Percentiles rank a stretch among this genome's conserved stretches.
phyloP scores from a whole-genome alignment of 2,113 vertebrate species.

The Lepisosteus oculatus region DNA sequence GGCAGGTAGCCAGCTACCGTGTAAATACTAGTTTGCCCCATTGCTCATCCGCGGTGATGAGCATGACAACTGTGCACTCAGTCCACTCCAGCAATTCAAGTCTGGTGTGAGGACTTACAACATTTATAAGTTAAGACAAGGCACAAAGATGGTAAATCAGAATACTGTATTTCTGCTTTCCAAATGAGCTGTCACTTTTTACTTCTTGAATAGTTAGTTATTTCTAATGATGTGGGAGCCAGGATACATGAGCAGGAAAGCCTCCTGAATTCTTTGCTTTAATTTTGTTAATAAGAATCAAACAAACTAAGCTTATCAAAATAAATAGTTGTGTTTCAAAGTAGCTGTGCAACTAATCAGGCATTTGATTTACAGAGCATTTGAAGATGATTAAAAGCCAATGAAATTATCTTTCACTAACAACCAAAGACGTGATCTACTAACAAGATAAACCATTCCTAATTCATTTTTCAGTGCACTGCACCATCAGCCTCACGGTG shows the following conservation, averaged over 20 bases:
- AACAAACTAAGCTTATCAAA: not conserved
- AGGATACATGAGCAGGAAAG: not conserved
- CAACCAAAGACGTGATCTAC: not conserved
- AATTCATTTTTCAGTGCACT: not conserved
- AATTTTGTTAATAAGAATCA: not conserved
- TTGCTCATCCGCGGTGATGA: no score
- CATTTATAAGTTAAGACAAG: no score
- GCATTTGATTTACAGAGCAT: constrained; percentile 1
- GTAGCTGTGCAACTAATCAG: not conserved
- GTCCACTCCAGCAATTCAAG: no score
- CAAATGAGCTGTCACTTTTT: not conserved
- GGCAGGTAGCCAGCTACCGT: no score
- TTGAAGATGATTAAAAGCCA: constrained; percentile 10
- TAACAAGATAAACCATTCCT: constrained; percentile 2
- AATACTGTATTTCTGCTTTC: no score
- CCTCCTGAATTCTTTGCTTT: not conserved
- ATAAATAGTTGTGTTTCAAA: not conserved
- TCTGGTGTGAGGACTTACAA: no score
- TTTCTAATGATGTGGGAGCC: not conserved
- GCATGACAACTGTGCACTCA: no score
- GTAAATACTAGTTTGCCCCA: no score
- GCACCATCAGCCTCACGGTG: not conserved
- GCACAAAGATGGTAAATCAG: no score
- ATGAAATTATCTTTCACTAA: constrained; percentile 2
- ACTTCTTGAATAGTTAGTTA: not conserved